phyloP scores from a whole-genome alignment of 2,797 vertebrate genomes.

The Smutsia gigantea region DNA sequence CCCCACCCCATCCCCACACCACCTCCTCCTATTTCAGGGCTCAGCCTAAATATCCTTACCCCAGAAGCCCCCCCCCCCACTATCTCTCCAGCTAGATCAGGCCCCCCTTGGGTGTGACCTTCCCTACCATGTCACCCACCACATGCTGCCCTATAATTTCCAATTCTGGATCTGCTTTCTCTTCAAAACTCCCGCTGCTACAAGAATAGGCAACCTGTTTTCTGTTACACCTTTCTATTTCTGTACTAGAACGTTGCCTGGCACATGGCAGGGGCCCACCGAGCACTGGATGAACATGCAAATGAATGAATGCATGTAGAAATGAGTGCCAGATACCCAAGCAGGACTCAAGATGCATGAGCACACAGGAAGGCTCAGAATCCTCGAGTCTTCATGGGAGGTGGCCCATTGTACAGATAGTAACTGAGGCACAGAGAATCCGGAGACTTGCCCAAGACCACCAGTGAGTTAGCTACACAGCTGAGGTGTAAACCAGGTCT shows the following conservation, averaged over 20 bases:
- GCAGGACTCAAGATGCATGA: not conserved
- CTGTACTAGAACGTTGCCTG: not conserved
- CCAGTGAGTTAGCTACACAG: not conserved
- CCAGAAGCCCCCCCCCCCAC: not conserved
- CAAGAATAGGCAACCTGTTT: not conserved
- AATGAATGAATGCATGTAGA: not conserved
- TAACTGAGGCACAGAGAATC: not conserved
- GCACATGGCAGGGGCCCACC: not conserved
- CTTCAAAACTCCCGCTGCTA: not conserved
- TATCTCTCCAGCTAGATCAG: not conserved
- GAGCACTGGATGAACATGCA: no score
- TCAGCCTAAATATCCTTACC: not conserved
- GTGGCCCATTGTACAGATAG: not conserved
- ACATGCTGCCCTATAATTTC: not conserved
- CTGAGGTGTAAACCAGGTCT: not conserved
- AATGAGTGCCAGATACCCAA: not conserved
- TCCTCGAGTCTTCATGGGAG: rapidly evolving
- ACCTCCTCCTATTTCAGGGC: not conserved
- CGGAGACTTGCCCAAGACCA: not conserved
- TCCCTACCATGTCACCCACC: not conserved
- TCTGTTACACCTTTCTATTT: not conserved
- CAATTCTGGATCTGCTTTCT: not conserved
- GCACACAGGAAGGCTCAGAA: not conserved
- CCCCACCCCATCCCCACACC: not conserved
- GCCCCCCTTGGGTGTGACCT: not conserved